Conservation (phyloP, 2,113 vertebrate genomes). For the Tetrao urogallus region DNA sequence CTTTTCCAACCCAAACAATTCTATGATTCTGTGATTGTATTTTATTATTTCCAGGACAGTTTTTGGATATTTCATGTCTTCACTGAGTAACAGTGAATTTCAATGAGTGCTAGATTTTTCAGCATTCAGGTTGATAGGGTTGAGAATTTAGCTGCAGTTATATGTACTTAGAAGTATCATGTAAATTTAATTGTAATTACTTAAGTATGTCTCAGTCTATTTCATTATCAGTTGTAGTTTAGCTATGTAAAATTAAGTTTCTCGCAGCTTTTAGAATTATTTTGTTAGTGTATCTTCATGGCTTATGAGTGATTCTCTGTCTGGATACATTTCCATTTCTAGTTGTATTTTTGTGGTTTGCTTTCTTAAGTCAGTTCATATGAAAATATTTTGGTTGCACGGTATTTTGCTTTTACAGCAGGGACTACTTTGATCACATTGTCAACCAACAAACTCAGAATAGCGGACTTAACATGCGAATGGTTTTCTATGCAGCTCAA, state of each 20-base stretch:
- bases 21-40: not conserved
- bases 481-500: constrained; percentile 16
- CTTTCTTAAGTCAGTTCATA: not conserved
- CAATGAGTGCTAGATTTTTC: not conserved
- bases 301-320: not conserved
- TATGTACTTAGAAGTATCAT: not conserved
- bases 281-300: not conserved
- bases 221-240: not conserved
- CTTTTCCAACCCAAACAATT: no score
- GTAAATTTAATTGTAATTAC: not conserved
- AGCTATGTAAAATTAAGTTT: not conserved
- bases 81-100: not conserved
- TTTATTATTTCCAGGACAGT: not conserved
- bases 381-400: not conserved
- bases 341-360: not conserved
- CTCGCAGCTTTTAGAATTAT: not conserved
- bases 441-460: fast-evolving
- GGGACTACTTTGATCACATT: not conserved
- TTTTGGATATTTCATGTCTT: not conserved
- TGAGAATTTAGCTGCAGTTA: not conserved
- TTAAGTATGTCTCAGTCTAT: not conserved
- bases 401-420: not conserved
- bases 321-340: not conserved
- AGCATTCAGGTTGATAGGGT: not conserved
- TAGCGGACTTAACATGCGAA: not conserved